phyloP scores from a whole-genome alignment of 2,888 invertebrate species.

The Elysia crispata region DNA sequence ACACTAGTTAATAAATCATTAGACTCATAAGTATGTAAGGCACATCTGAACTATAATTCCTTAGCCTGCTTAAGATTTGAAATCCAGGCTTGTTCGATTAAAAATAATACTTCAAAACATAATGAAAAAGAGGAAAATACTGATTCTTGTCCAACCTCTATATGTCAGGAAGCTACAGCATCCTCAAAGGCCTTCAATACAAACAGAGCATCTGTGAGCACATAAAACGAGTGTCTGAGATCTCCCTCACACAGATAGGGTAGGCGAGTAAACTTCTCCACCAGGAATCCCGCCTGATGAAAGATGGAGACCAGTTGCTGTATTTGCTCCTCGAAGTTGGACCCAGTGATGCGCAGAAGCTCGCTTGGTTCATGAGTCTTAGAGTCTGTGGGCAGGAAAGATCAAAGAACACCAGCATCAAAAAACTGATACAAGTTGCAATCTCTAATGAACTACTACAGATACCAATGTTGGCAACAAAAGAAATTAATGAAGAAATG shows the following conservation, averaged over 20 bases:
- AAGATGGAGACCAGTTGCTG: constrained; percentile 84
- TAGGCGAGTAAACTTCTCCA: constrained; percentile 91
- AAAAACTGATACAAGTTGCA: too few relatives aligned
- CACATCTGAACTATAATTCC: too few relatives aligned
- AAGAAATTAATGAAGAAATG: background rate
- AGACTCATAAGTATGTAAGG: too few relatives aligned
- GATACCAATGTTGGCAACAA: background rate
- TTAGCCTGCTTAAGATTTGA: too few relatives aligned
- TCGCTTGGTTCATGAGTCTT: constrained; percentile 76
- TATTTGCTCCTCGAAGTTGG: constrained; percentile 84
- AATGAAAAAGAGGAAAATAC: too few relatives aligned
- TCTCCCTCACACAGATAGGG: constrained; percentile 99
- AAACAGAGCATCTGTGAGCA: constrained; percentile 93
- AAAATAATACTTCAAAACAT: too few relatives aligned
- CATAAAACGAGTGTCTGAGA: constrained; percentile 86
- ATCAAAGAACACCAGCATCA: too few relatives aligned
- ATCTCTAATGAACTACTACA: too few relatives aligned
- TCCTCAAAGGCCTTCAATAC: constrained; percentile 78
- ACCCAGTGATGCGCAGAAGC: constrained; percentile 73
- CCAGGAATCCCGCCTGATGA: constrained; percentile 84
- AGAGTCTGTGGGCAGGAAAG: constrained; percentile 85
- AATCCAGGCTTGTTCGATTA: too few relatives aligned
- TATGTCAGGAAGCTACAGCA: background rate
- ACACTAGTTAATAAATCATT: too few relatives aligned
- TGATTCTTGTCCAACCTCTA: too few relatives aligned